These are phyloP conservation scores for Strigamia maritima DNA, from an alignment of 2,888 invertebrate genomes.

Conservation along the genomic window DNA sequence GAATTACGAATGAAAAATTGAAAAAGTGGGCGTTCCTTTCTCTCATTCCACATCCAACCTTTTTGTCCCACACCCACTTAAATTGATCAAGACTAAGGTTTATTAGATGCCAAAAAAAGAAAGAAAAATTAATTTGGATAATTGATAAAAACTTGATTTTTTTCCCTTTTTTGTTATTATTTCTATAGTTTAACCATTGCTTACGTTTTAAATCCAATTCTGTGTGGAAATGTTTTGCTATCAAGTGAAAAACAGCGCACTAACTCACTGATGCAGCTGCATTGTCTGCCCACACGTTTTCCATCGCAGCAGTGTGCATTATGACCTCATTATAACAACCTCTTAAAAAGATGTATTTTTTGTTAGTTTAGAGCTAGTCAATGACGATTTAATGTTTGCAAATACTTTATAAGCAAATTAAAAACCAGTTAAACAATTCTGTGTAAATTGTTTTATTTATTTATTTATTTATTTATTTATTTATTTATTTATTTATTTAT, in stretches of 20 bases:
- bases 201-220: neutral
- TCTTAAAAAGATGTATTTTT: neutral
- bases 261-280: slow-evolving; percentile 16
- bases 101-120: neutral
- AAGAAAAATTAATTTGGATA: slow-evolving; percentile 17
- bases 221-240: neutral
- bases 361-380: neutral
- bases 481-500: too few relatives aligned
- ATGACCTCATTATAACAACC: slow-evolving; percentile 24
- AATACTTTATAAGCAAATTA: too few relatives aligned
- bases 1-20: slow-evolving; percentile 32
- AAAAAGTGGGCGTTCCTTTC: slow-evolving; percentile 29
- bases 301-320: neutral
- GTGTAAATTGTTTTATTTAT: too few relatives aligned
- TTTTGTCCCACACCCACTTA: slow-evolving; percentile 27
- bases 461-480: too few relatives aligned
- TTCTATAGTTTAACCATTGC: too few relatives aligned
- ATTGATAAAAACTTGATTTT: neutral
- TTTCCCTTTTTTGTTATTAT: neutral
- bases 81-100: slow-evolving; percentile 6
- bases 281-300: slow-evolving; percentile 23
- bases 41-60: slow-evolving; percentile 25
- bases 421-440: too few relatives aligned
- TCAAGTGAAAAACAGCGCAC: slow-evolving; percentile 1
- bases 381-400: neutral